Evolutionary conservation across 2,113 vertebrate species (phyloP).

Genomic region (Anas platyrhynchos): DNA sequence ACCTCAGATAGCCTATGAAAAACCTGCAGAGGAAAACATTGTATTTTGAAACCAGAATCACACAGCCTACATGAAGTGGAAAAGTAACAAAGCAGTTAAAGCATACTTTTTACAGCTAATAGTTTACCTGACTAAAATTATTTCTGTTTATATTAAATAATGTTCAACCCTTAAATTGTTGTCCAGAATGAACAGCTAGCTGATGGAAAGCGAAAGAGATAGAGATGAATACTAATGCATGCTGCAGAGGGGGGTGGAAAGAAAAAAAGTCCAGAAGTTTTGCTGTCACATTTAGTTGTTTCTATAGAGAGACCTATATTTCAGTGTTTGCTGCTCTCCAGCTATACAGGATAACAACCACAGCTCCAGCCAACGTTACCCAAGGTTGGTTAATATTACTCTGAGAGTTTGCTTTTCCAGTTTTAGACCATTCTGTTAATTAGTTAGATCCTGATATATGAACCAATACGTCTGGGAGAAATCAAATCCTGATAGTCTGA

Average conservation of each 20-base stretch:
- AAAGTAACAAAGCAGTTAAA: not conserved
- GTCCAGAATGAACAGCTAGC: not conserved
- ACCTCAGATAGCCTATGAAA: constrained; percentile 13
- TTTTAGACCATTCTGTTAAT: not conserved
- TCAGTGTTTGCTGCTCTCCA: not conserved
- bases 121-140: not conserved
- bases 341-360: not conserved
- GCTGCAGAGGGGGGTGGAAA: rapidly evolving
- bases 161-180: not conserved
- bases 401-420: not conserved
- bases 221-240: not conserved
- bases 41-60: not conserved
- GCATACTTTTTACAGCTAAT: not conserved
- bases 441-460: not conserved
- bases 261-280: not conserved
- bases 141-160: not conserved
- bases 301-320: not conserved
- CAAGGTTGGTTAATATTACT: not conserved
- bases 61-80: not conserved
- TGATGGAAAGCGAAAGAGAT: not conserved
- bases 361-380: not conserved
- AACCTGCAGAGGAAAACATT: not conserved
- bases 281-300: not conserved
- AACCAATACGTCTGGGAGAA: not conserved
- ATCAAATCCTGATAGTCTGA: constrained; percentile 48